Conservation (phyloP, 1,140 invertebrate genomes). For the Diabrotica undecimpunctata region DNA sequence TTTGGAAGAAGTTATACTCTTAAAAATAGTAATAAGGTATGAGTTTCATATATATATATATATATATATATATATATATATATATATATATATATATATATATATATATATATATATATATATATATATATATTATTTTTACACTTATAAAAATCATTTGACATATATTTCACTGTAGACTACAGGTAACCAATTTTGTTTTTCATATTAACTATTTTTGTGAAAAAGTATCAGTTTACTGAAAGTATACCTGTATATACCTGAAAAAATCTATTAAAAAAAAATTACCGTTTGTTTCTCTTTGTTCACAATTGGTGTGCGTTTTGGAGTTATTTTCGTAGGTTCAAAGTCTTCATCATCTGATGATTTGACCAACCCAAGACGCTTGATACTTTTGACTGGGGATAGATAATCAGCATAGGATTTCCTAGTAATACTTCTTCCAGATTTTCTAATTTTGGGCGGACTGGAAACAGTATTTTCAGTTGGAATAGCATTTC, state of each 20-base stretch:
- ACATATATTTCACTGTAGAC: not conserved
- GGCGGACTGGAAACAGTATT: conserved; percentile 4
- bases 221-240: no score
- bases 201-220: not conserved
- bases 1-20: not conserved
- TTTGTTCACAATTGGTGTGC: not conserved
- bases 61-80: not conserved
- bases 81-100: not conserved
- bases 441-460: conserved; percentile 7
- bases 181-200: not conserved
- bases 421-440: conserved; percentile 9
- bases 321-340: not conserved
- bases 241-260: no score
- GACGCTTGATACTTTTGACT: conserved; percentile 5
- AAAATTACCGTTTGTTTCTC: not conserved
- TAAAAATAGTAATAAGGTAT: not conserved
- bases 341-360: conserved; percentile 1
- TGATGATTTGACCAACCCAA: conserved; percentile 6
- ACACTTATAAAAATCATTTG: no score
- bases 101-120: no score
- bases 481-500: not conserved
- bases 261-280: not conserved
- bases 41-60: not conserved
- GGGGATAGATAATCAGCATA: conserved; percentile 15
- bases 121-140: no score